A percentile compares a stretch with the other conserved stretches of the same genome.
Conservation (phyloP, 2,113 vertebrate genomes). For the Syrmaticus mikado region DNA sequence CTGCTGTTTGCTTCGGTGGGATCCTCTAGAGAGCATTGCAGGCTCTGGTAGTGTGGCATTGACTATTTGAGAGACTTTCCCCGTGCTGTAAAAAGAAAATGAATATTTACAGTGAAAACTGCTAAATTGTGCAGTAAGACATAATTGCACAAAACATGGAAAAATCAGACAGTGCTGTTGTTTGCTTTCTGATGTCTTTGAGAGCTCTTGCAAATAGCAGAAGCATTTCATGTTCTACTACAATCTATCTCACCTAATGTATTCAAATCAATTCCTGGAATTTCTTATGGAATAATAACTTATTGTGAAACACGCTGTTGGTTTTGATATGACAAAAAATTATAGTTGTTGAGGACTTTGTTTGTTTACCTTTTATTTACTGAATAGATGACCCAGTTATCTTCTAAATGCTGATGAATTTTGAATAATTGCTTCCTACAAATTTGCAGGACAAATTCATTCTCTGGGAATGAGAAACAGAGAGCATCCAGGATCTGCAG, state of each 20-base stretch:
- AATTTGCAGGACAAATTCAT: neutral
- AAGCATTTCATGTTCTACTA: neutral
- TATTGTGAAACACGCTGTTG: neutral
- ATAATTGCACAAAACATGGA: neutral
- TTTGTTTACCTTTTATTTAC: neutral
- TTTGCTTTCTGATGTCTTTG: neutral
- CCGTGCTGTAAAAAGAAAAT: neutral
- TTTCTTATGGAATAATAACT: neutral
- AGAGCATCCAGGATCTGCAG: neutral
- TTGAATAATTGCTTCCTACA: neutral
- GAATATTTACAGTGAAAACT: neutral
- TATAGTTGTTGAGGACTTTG: neutral
- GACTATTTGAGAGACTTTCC: neutral
- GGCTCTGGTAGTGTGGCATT: neutral
- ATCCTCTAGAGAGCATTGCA: neutral
- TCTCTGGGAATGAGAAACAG: neutral
- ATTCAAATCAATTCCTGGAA: neutral
- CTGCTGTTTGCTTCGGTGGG: neutral
- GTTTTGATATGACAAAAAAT: neutral
- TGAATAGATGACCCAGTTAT: neutral
- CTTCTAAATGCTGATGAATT: neutral
- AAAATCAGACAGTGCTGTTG: neutral
- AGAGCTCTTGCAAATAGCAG: neutral
- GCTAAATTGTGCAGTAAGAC: neutral
- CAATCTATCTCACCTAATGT: neutral